Conservation (phyloP, 2,797 vertebrate species). For the Notoglanidium macrostoma region DNA sequence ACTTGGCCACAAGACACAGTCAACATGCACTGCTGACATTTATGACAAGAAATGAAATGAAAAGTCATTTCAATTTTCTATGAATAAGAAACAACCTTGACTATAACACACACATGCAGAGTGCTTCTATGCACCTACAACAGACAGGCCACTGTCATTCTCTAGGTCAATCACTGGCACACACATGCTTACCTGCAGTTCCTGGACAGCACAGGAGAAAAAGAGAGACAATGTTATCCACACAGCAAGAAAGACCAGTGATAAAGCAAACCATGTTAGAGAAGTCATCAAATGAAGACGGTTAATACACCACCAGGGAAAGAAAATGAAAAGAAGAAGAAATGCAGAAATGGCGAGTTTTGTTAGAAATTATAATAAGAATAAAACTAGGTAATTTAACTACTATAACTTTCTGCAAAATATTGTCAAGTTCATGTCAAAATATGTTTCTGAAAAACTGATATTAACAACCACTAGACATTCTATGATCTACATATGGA, state of each 20-base stretch:
- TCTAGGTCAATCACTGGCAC: constrained; percentile 48
- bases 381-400: neutral
- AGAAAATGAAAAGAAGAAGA: constrained; percentile 8
- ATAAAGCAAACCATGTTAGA: constrained; percentile 47
- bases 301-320: constrained; percentile 23
- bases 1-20: constrained; percentile 12
- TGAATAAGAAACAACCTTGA: neutral
- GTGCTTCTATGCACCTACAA: constrained; percentile 25
- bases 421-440: neutral
- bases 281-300: constrained; percentile 27
- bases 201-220: constrained; percentile 90
- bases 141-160: constrained; percentile 61
- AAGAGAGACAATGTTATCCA: constrained; percentile 68
- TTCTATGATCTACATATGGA: neutral
- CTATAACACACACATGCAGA: constrained; percentile 61
- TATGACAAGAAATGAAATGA: neutral
- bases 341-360: neutral
- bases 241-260: constrained; percentile 46
- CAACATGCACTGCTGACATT: constrained; percentile 44
- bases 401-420: neutral
- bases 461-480: neutral
- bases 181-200: constrained; percentile 93
- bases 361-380: constrained; percentile 6
- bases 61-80: neutral
- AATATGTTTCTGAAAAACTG: constrained; percentile 7